Conservation (phyloP, 1,140 invertebrate species). For the Carposina sasakii region DNA sequence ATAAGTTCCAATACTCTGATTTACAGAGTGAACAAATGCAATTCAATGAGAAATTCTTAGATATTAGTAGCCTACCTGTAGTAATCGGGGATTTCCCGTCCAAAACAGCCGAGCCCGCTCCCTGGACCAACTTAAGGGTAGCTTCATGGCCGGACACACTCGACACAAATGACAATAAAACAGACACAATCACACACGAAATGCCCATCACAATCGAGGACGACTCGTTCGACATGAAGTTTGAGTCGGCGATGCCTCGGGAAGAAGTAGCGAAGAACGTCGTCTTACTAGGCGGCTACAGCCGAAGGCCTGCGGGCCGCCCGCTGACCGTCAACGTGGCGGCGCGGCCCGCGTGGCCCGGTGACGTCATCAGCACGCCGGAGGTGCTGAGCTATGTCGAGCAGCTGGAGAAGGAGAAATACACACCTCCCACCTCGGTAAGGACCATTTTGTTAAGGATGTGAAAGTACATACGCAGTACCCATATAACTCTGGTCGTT, state of each 20-base stretch:
- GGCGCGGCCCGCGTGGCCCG: conserved; percentile 21
- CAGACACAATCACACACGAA: conserved; percentile 37
- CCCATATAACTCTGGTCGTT: too few species aligned
- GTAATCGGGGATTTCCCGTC: conserved; percentile 51
- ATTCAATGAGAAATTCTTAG: conserved; percentile 47
- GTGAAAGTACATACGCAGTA: too few species aligned
- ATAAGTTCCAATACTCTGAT: conserved; percentile 23
- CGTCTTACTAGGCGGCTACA: conserved; percentile 41
- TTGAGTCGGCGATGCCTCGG: conserved; percentile 42
- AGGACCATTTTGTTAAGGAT: conserved; percentile 17
- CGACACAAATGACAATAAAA: conserved; percentile 41
- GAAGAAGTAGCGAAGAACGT: conserved; percentile 50
- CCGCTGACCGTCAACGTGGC: conserved; percentile 39
- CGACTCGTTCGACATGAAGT: conserved; percentile 53
- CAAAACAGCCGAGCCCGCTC: conserved; percentile 24
- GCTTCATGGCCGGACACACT: conserved; percentile 33
- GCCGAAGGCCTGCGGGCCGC: conserved; percentile 13
- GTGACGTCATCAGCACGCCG: conserved; percentile 54
- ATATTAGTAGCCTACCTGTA: conserved; percentile 49
- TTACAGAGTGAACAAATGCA: conserved; percentile 28
- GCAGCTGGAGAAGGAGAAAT: conserved; percentile 57
- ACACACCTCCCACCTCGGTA: conserved; percentile 32
- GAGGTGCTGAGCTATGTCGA: conserved; percentile 58
- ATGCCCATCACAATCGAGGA: conserved; percentile 56
- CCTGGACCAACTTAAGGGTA: too few species aligned